Evolutionary conservation across 1,140 invertebrate genomes (phyloP).

Genomic region (Drosophila sp.): DNA sequence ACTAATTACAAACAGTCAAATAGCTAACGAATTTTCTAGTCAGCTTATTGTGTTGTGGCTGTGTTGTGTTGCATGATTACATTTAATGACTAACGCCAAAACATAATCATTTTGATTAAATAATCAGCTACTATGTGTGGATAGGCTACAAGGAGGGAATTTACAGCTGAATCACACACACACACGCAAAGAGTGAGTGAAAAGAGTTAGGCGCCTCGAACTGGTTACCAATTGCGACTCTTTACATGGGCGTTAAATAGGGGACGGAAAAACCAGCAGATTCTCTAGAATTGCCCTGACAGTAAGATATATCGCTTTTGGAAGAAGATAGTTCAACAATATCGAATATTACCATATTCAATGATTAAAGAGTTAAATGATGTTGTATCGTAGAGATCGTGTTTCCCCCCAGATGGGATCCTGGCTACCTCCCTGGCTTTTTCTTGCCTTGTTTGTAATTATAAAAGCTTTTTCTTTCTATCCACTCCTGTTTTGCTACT

Average conservation of each 20-base stretch:
- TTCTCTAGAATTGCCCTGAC: neutral
- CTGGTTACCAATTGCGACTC: neutral
- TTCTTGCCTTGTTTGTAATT: slow-evolving; percentile 61
- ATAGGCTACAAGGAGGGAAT: slow-evolving; percentile 24
- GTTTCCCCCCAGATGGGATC: neutral
- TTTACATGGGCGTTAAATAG: neutral
- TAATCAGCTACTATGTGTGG: slow-evolving; percentile 64
- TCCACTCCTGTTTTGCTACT: slow-evolving; percentile 24
- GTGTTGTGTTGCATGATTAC: slow-evolving; percentile 62
- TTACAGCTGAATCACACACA: slow-evolving; percentile 64
- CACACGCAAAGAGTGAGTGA: slow-evolving; percentile 40
- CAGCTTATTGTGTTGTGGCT: slow-evolving; percentile 24
- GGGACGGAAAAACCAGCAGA: neutral
- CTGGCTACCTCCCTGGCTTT: neutral
- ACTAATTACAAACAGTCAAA: slow-evolving; percentile 67
- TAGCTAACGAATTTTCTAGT: slow-evolving; percentile 26
- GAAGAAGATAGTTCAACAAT: too few relatives aligned
- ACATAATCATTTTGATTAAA: slow-evolving; percentile 79
- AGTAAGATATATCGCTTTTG: too few relatives aligned
- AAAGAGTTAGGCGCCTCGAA: slow-evolving; percentile 38
- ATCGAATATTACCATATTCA: too few relatives aligned
- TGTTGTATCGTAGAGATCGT: neutral
- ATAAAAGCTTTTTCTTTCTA: slow-evolving; percentile 69
- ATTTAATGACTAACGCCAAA: slow-evolving; percentile 70
- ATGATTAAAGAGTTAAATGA: neutral